These are phyloP conservation scores for Barypeithes pellucidus DNA, from an alignment of 2,888 invertebrate genomes.

Conservation along the genomic window DNA sequence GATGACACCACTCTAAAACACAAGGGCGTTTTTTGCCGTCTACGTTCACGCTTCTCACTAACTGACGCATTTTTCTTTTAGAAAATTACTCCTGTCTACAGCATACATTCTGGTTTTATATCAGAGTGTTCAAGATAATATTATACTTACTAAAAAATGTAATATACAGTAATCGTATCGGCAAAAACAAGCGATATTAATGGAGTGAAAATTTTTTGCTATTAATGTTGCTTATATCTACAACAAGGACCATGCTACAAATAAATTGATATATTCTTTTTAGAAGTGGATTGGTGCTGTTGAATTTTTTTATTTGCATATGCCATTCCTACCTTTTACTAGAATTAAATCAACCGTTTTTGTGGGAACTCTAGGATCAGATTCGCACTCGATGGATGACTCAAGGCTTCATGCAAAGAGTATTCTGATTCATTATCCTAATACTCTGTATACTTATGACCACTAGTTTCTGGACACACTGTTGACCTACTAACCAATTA, in stretches of 20 bases:
- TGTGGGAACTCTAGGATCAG: too few relatives aligned
- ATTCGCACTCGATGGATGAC: too few relatives aligned
- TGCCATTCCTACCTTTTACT: too few relatives aligned
- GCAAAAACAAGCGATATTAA: constrained; percentile 15
- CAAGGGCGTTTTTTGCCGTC: constrained; percentile 40
- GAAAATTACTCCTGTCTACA: constrained; percentile 46
- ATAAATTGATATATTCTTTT: too few relatives aligned
- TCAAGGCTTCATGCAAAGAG: too few relatives aligned
- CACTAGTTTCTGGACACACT: too few relatives aligned
- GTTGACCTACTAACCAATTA: too few relatives aligned
- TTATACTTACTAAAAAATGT: constrained; percentile 30
- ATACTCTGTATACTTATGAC: too few relatives aligned
- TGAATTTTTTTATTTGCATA: too few relatives aligned
- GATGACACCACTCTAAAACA: constrained; percentile 53
- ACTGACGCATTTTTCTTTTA: constrained; percentile 53
- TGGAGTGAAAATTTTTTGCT: background rate
- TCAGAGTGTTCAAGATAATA: constrained; percentile 37
- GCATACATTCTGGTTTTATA: constrained; percentile 41
- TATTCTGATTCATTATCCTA: too few relatives aligned
- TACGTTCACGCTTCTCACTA: constrained; percentile 45
- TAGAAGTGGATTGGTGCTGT: too few relatives aligned
- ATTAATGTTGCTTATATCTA: background rate
- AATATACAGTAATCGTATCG: constrained; percentile 3
- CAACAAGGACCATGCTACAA: background rate
- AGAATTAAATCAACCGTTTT: too few relatives aligned